A percentile compares a stretch with the other conserved stretches of the same genome.
phyloP scores from a whole-genome alignment of 2,113 vertebrate species.

The Pseudopodoces humilis region DNA sequence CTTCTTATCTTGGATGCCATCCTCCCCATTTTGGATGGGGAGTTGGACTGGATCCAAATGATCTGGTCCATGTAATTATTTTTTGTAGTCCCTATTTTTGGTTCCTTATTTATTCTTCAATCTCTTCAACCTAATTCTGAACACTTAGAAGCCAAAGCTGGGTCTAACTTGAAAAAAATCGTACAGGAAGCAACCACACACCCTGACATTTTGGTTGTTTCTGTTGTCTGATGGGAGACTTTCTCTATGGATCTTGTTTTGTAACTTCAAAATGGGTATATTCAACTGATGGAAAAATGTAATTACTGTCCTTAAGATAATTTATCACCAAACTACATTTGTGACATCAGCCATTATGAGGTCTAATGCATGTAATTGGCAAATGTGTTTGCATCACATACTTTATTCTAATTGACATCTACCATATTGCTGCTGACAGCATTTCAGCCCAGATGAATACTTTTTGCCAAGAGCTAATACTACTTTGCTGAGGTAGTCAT shows the following conservation, averaged over 20 bases:
- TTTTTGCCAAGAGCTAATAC: constrained; percentile 60
- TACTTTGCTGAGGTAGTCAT: constrained; percentile 48
- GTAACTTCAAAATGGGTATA: constrained; percentile 26
- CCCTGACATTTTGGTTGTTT: background rate
- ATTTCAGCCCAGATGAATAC: constrained; percentile 67
- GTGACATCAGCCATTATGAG: constrained; percentile 69
- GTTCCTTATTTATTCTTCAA: background rate
- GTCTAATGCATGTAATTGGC: constrained; percentile 71
- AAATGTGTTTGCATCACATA: constrained; percentile 65
- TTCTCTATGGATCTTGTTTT: constrained; percentile 5
- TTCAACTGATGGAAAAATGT: constrained; percentile 52
- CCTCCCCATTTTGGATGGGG: background rate
- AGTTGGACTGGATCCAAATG: background rate
- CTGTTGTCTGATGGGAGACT: background rate
- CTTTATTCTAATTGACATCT: constrained; percentile 72
- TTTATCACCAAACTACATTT: constrained; percentile 65
- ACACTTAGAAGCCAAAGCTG: background rate
- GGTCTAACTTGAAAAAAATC: background rate
- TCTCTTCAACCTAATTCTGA: background rate
- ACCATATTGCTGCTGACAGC: constrained; percentile 67
- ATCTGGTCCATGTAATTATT: background rate
- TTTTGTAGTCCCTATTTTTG: background rate
- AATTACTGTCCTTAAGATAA: constrained; percentile 69
- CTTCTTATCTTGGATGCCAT: background rate
- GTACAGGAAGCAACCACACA: background rate